phyloP scores from a whole-genome alignment of 2,113 vertebrate species.

The Anser brachyrhynchus region DNA sequence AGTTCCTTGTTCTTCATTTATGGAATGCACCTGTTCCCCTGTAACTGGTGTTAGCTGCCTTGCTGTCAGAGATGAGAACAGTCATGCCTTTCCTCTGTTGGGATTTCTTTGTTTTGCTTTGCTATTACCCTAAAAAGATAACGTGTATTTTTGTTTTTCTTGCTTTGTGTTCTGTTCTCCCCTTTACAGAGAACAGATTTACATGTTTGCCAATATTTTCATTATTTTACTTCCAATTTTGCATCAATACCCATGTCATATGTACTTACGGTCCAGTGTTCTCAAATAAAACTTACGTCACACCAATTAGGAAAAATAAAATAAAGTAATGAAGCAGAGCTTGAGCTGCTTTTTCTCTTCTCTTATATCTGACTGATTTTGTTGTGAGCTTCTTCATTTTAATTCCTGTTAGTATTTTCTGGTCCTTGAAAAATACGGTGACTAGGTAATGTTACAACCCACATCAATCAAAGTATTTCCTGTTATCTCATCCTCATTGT shows the following conservation, averaged over 20 bases:
- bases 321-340: not conserved
- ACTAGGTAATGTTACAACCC: not conserved
- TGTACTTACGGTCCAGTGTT: not conserved
- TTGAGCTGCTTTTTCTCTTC: not conserved
- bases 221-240: not conserved
- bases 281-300: not conserved
- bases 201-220: not conserved
- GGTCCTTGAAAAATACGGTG: not conserved
- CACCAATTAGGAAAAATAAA: not conserved
- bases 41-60: not conserved
- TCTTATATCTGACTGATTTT: not conserved
- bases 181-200: not conserved
- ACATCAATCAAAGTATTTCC: constrained; percentile 13
- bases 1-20: not conserved
- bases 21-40: not conserved
- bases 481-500: not conserved
- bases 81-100: not conserved
- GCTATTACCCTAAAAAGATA: not conserved
- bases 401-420: not conserved
- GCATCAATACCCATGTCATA: fast-evolving
- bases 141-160: not conserved
- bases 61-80: not conserved
- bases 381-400: not conserved
- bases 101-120: not conserved
- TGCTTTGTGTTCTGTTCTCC: not conserved